Conservation (phyloP, 1,140 invertebrate species). For the Tachypleus tridentatus region DNA sequence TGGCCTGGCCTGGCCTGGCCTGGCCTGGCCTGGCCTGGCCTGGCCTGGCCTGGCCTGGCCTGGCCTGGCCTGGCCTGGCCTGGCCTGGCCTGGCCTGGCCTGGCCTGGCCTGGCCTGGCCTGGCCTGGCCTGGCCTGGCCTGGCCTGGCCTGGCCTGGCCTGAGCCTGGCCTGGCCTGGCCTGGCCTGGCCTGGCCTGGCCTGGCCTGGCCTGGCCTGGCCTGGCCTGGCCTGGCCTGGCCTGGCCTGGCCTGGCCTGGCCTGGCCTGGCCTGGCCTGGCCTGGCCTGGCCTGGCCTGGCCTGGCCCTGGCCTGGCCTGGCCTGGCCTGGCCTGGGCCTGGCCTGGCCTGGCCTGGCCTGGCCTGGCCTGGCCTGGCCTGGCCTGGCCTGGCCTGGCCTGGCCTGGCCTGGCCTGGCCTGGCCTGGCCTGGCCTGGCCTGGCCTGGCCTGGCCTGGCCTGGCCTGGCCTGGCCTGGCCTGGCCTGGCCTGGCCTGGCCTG, state of each 20-base stretch:
- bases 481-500: conserved; percentile 21
- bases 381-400: conserved; percentile 26
- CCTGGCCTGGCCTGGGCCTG: conserved; percentile 20
- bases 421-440: conserved; percentile 22
- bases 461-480: conserved; percentile 18
- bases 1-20: conserved; percentile 25
- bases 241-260: conserved; percentile 25
- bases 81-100: conserved; percentile 26
- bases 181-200: conserved; percentile 26
- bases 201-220: conserved; percentile 25
- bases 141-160: conserved; percentile 23
- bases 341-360: conserved; percentile 26
- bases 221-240: conserved; percentile 22
- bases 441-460: conserved; percentile 25
- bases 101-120: conserved; percentile 23
- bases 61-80: conserved; percentile 18
- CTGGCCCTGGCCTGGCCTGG: too few relatives aligned
- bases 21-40: conserved; percentile 19
- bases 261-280: conserved; percentile 18
- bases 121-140: conserved; percentile 21
- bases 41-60: conserved; percentile 19
- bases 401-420: conserved; percentile 26
- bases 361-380: conserved; percentile 23
- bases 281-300: conserved; percentile 19
- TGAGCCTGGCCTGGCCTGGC: conserved; percentile 23